Evolutionary conservation across 1,140 invertebrate species (phyloP).

Genomic region (Bombus cullumanus): DNA sequence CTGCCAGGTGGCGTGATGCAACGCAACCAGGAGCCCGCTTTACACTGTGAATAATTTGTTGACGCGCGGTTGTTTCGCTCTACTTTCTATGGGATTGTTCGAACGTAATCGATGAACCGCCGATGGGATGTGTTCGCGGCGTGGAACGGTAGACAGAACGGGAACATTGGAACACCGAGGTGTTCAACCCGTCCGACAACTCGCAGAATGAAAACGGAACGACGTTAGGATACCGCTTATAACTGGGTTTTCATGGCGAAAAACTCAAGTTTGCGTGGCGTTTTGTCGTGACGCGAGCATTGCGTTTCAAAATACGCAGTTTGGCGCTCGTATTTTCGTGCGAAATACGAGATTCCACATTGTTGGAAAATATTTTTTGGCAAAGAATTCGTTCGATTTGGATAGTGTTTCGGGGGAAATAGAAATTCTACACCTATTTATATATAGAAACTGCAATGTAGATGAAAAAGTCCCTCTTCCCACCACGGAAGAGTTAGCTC

Average conservation of each 20-base stretch:
- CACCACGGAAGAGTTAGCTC: background rate
- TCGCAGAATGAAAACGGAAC: background rate
- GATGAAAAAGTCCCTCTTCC: background rate
- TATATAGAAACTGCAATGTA: background rate
- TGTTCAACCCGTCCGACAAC: no score
- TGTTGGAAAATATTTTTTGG: background rate
- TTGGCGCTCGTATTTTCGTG: background rate
- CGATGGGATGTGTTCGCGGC: background rate
- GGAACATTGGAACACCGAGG: background rate
- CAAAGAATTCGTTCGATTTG: background rate
- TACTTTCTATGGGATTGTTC: background rate
- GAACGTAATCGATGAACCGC: conserved; percentile 2
- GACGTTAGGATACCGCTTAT: background rate
- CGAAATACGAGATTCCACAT: background rate
- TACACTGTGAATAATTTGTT: background rate
- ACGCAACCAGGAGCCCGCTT: background rate
- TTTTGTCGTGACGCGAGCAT: background rate
- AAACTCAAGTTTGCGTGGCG: background rate
- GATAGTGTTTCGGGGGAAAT: background rate
- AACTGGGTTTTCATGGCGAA: background rate
- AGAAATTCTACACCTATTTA: no score
- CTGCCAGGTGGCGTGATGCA: background rate
- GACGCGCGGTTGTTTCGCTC: background rate
- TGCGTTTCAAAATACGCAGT: background rate
- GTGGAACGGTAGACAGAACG: background rate